A percentile compares a stretch with the other conserved stretches of the same genome.
Evolutionary conservation across 1,140 invertebrate genomes (phyloP).

Genomic region (Riptortus pedestris): DNA sequence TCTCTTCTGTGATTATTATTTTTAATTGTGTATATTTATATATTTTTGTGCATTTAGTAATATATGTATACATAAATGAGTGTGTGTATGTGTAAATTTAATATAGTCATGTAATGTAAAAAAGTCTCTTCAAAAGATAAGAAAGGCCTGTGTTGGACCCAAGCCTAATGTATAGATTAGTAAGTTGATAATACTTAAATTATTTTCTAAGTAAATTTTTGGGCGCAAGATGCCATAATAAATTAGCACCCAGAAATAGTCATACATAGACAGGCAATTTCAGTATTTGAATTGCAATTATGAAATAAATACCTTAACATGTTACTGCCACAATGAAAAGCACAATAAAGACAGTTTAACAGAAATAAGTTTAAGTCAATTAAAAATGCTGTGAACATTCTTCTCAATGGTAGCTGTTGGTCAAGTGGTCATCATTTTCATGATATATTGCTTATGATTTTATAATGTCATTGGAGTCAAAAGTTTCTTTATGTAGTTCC

Average conservation of each 20-base stretch:
- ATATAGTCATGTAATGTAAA: background rate
- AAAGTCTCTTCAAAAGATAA: background rate
- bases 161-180: background rate
- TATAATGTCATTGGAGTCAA: too few relatives aligned
- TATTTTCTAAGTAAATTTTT: background rate
- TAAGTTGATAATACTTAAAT: background rate
- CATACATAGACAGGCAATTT: too few relatives aligned
- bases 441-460: too few relatives aligned
- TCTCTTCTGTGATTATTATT: slow-evolving; percentile 14
- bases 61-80: background rate
- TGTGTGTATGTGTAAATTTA: background rate
- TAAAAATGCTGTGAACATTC: too few relatives aligned
- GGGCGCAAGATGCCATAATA: background rate
- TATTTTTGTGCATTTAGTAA: background rate
- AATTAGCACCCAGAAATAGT: background rate
- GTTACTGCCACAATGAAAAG: too few relatives aligned
- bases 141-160: background rate
- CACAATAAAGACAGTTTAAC: too few relatives aligned
- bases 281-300: too few relatives aligned
- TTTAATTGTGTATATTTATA: slow-evolving; percentile 1
- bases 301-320: background rate
- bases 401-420: too few relatives aligned
- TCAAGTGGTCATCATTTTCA: too few relatives aligned
- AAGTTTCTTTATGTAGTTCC: too few relatives aligned
- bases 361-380: too few relatives aligned